A percentile compares a stretch with the other conserved stretches of the same genome.
These are phyloP conservation scores for Prunella fulvescens DNA, from an alignment of 2,113 vertebrate genomes.

Conservation along the genomic window DNA sequence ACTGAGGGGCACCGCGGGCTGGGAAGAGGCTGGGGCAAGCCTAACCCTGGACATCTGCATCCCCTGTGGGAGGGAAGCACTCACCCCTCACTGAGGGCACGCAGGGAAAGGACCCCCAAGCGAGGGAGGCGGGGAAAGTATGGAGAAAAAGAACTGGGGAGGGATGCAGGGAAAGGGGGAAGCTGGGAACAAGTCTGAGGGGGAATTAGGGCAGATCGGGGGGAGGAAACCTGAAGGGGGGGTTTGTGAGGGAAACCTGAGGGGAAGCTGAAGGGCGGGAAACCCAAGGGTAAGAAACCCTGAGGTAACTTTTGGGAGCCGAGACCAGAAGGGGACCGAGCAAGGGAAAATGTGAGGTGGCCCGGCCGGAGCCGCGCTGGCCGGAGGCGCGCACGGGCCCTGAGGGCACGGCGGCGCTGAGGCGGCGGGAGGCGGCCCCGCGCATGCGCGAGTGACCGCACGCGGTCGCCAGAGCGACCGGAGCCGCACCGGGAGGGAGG, in stretches of 20 bases:
- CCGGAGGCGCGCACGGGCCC: too few relatives aligned
- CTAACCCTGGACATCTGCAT: background rate
- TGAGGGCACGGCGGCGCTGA: background rate
- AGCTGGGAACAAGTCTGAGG: background rate
- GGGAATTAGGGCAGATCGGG: too few relatives aligned
- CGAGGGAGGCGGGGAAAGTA: background rate
- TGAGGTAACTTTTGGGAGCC: background rate
- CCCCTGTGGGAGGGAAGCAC: background rate
- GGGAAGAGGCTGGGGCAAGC: background rate
- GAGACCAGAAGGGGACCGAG: background rate
- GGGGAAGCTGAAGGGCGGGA: background rate
- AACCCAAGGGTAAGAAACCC: background rate
- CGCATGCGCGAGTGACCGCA: background rate
- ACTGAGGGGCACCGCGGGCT: rapidly evolving
- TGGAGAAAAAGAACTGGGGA: background rate
- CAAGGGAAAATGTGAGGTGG: background rate
- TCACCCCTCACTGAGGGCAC: too few relatives aligned
- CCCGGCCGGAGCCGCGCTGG: rapidly evolving
- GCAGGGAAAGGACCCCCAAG: background rate
- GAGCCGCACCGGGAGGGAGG: rapidly evolving
- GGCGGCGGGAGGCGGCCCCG: background rate
- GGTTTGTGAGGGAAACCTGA: rapidly evolving
- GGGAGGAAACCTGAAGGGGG: background rate
- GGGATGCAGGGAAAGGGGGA: background rate
- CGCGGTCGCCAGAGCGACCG: background rate